Base-by-base conservation (phyloP, 2,797 vertebrate genomes). In the Etheostoma perlongum region DNA sequence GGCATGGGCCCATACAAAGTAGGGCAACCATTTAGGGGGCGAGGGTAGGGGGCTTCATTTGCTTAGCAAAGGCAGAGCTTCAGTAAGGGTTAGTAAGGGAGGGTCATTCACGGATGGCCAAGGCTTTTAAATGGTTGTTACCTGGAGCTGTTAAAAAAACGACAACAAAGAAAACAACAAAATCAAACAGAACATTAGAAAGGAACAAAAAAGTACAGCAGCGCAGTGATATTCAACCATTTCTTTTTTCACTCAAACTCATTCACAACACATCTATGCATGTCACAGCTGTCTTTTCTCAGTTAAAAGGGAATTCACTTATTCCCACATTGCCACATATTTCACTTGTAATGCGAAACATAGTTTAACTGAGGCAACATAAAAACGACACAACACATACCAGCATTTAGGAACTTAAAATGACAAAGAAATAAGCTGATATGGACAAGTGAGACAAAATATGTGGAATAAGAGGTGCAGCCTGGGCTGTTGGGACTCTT, bases 71-170 rank as follows among this genome's bases (percentile, higher is more conserved):
- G 94, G 91, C 94, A 94, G 94, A 94, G 95, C 95, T 95, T 95
- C 94, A 93, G 95, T 95, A 95, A 96, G 91, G 94, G 91, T 96
- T 95, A 96, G 94, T 95, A 95, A 95, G 93, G 94, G 94, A 94
- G 93, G 92, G 93, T 94, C 95, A 96, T 94, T 95, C 95, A 95
- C 95, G 91, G 94, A 95, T 95, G 94, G 95, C 94, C 95, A 95
- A 95, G 95, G 94, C 95, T 95, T 95, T 96, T 94, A 95, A 96
- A 96, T 95, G 95, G 95, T 95, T 95, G 95, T 96, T 96, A 96
- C 95, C 95, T 96, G 95, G 95, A 96, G 95, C 95, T 96, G 95
- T 95, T 96, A 96, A 95, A 95, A 93, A 94, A 94, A 94, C 88
- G 84, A 94, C 92, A 94, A 96, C 94, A 95, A 95, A 94, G 94